Conservation (phyloP, 2,888 invertebrate species). For the Lasioglossum calceatum region DNA sequence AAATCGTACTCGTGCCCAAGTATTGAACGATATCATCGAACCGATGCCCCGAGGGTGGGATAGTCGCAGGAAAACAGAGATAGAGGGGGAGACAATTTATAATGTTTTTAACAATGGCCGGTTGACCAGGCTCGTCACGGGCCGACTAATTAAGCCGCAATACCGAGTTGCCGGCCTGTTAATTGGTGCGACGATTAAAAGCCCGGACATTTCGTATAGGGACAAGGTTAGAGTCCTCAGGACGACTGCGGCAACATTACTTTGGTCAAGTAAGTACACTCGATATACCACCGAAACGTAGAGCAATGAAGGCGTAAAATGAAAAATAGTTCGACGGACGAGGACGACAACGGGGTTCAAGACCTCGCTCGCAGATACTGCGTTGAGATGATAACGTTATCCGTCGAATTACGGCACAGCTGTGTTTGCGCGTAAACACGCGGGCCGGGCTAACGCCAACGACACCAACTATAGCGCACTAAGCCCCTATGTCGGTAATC, state of each 20-base stretch:
- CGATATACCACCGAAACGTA: slow-evolving; percentile 1
- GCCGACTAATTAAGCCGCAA: slow-evolving; percentile 44
- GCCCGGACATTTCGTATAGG: slow-evolving; percentile 36
- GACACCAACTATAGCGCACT: neutral
- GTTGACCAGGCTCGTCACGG: neutral
- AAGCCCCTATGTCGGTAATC: neutral
- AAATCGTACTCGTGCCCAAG: too few relatives aligned
- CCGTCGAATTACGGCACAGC: slow-evolving; percentile 40
- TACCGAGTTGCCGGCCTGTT: slow-evolving; percentile 35
- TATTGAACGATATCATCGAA: too few relatives aligned
- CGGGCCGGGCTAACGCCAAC: neutral
- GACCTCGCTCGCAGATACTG: slow-evolving; percentile 48
- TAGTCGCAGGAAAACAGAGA: neutral
- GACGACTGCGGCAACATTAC: slow-evolving; percentile 18
- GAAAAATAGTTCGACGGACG: slow-evolving; percentile 42
- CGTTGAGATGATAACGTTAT: slow-evolving; percentile 44
- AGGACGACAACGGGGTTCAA: slow-evolving; percentile 42
- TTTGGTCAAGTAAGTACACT: neutral
- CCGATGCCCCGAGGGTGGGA: neutral
- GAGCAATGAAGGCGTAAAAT: neutral
- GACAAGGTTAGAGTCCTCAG: slow-evolving; percentile 56
- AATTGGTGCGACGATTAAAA: slow-evolving; percentile 59
- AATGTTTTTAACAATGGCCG: slow-evolving; percentile 18
- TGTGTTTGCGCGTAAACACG: slow-evolving; percentile 39
- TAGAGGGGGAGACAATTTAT: neutral